Evolutionary conservation across 2,113 vertebrate genomes (phyloP).

Genomic region (Syngnathus typhle): DNA sequence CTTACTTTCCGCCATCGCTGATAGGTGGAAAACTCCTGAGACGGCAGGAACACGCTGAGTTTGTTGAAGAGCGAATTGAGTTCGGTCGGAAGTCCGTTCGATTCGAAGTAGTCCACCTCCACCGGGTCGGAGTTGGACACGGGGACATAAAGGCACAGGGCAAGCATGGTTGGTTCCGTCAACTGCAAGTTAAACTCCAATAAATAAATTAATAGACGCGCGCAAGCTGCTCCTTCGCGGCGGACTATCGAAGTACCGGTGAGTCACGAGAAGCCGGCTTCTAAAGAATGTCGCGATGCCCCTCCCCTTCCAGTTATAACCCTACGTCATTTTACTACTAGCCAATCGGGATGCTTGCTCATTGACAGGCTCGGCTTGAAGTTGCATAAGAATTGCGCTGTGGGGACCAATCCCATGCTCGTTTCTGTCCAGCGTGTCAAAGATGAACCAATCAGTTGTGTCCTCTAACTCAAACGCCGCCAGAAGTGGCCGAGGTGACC

Average conservation of each 20-base stretch:
- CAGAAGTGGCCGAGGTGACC: neutral
- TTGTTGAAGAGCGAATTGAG: slow-evolving; percentile 87
- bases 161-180: slow-evolving; percentile 72
- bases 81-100: slow-evolving; percentile 81
- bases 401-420: slow-evolving; percentile 11
- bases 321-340: slow-evolving; percentile 34
- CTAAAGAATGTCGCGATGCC: slow-evolving; percentile 22
- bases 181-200: slow-evolving; percentile 41
- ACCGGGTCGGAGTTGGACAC: slow-evolving; percentile 73
- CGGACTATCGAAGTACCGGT: slow-evolving; percentile 65
- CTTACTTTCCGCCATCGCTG: slow-evolving; percentile 84
- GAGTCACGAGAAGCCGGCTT: slow-evolving; percentile 41
- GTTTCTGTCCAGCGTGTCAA: neutral
- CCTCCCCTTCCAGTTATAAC: slow-evolving; percentile 35
- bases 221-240: accelerated
- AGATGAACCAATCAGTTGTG: slow-evolving; percentile 12
- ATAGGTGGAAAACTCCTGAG: slow-evolving; percentile 85
- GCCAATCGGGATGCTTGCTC: slow-evolving; percentile 26
- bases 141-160: slow-evolving; percentile 85
- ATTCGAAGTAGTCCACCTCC: slow-evolving; percentile 91
- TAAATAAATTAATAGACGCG: slow-evolving; percentile 62
- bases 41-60: slow-evolving; percentile 86
- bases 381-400: accelerated
- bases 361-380: slow-evolving; percentile 24
- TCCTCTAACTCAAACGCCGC: neutral